Base-by-base conservation (phyloP, 2,888 invertebrate species). In the Aleiodes testaceus region DNA sequence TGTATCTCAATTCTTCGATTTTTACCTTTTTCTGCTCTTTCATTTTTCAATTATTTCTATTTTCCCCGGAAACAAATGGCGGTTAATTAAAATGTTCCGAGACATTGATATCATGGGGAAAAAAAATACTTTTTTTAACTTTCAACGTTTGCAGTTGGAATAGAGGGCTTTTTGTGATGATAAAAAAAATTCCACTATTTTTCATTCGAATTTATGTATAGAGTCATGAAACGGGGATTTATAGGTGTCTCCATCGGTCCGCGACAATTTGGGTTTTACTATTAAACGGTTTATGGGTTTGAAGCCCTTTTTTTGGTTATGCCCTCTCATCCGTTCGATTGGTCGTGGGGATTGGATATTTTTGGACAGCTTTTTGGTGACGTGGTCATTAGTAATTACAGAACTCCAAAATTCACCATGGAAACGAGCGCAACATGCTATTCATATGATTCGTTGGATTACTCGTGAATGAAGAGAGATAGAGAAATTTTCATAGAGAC, bases 1-100 rank as follows among this genome's bases (percentile, higher is more conserved):
- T 42, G 42, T 14, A 59, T 59, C 42, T 59, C 59, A 59, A 59
- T 59, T 42, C 59, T 18, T 42, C 18, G 42, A 36, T 59, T 59
- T 59, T 59, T 5, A 26, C n/a, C n/a, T n/a, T n/a, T n/a, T 59
- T 42, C 14, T 55, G 6, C 36, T 14, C 36, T 26, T 36, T 26
- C 14, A 16, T 30, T 55, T 30, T 11, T 30, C 26, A 11, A 11
- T 26, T 30, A 7, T 55, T 30, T 26, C 42, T 18, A 18, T 12
- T 36, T 18, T 30, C 16, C 18, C 42, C 59, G 16, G 59, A 26
- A 42, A 59, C 59, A 59, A 59, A 59, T 42, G 36, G 26, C 42
- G 20, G 59, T 59, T 42, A 59, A 59, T 59, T 59, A 59, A 36
- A 59, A 59, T 11, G 14, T 16, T 2, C 12, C 12, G 36, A 16